These are phyloP conservation scores for Semaprochilodus insignis DNA, from an alignment of 2,797 vertebrate genomes.

Conservation along the genomic window DNA sequence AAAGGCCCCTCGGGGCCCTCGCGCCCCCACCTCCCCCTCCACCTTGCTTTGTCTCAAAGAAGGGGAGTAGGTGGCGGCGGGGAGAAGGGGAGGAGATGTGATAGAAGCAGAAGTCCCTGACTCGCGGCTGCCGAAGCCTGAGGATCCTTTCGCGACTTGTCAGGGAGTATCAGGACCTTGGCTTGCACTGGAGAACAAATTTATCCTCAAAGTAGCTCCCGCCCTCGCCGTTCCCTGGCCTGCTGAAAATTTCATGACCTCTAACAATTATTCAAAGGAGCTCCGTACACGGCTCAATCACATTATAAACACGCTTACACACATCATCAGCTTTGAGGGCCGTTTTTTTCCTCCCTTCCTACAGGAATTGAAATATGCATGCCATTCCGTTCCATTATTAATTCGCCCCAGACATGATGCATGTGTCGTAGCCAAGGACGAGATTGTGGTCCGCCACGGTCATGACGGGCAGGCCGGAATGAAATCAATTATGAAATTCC, in stretches of 20 bases:
- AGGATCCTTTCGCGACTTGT: constrained; percentile 50
- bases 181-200: constrained; percentile 29
- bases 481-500: constrained; percentile 16
- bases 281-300: constrained; percentile 23
- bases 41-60: constrained; percentile 32
- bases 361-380: constrained; percentile 39
- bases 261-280: constrained; percentile 33
- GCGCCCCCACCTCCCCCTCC: background rate
- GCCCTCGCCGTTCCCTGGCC: constrained; percentile 18
- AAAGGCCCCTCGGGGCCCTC: constrained; percentile 24
- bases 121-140: constrained; percentile 41
- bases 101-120: constrained; percentile 13
- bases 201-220: constrained; percentile 16
- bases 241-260: constrained; percentile 42
- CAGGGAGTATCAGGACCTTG: constrained; percentile 31
- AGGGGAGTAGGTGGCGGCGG: background rate
- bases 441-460: background rate
- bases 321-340: constrained; percentile 12
- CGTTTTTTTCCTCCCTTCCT: constrained; percentile 1
- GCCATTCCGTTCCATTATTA: constrained; percentile 37
- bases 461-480: background rate
- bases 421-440: constrained; percentile 47
- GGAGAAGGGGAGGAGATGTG: background rate
- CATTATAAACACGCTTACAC: constrained; percentile 43
- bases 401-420: constrained; percentile 41